Evolutionary conservation across 2,888 invertebrate genomes (phyloP).

Genomic region (Urechis unicinctus): DNA sequence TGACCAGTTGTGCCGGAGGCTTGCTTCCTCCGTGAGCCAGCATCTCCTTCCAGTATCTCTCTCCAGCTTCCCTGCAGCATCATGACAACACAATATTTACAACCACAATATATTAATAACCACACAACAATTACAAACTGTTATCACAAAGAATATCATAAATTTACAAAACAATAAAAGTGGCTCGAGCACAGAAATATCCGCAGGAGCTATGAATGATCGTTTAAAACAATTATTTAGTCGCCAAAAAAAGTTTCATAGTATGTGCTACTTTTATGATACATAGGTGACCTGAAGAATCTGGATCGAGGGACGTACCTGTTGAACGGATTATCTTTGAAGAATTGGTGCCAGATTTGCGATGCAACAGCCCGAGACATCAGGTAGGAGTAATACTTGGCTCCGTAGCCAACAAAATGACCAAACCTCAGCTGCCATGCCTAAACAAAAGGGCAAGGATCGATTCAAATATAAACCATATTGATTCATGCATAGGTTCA

Average conservation of each 20-base stretch:
- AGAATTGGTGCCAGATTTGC: slow-evolving; percentile 84
- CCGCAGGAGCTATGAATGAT: no score
- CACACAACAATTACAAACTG: no score
- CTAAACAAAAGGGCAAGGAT: slow-evolving; percentile 49
- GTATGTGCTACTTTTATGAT: no score
- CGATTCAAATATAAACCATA: not conserved
- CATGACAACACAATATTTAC: no score
- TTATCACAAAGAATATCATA: no score
- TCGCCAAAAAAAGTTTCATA: no score
- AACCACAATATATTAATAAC: no score
- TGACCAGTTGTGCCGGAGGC: slow-evolving; percentile 71
- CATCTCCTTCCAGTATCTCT: slow-evolving; percentile 69
- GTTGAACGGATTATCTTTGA: slow-evolving; percentile 59
- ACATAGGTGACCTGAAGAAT: not conserved
- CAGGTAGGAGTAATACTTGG: slow-evolving; percentile 96
- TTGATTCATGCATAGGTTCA: not conserved
- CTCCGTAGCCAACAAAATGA: slow-evolving; percentile 95
- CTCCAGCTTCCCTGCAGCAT: slow-evolving; percentile 66
- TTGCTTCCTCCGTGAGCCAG: slow-evolving; percentile 82
- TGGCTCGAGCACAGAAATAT: no score
- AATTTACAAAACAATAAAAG: no score
- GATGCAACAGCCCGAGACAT: slow-evolving; percentile 89
- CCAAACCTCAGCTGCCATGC: slow-evolving; percentile 95
- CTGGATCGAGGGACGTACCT: slow-evolving; percentile 26
- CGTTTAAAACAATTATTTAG: no score